A percentile compares a stretch with the other conserved stretches of the same genome.
These are phyloP conservation scores for Meiosimyza platycephala DNA, from an alignment of 2,888 invertebrate species.

Conservation along the genomic window DNA sequence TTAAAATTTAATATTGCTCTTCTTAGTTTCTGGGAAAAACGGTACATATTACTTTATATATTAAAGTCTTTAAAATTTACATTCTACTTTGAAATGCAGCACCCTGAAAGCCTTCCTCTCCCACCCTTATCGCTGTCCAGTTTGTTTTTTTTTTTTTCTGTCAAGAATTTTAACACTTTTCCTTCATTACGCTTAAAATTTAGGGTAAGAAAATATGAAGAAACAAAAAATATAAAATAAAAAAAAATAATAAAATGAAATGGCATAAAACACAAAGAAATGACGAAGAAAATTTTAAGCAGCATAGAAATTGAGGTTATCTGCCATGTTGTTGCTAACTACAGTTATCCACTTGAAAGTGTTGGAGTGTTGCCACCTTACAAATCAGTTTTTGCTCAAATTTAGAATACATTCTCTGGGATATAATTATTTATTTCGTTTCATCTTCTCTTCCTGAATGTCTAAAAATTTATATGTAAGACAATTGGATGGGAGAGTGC, in stretches of 20 bases:
- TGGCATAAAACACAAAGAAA: not conserved
- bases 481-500: too few species aligned
- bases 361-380: not conserved
- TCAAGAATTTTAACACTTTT: not conserved
- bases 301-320: slow-evolving; percentile 7
- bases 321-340: not conserved
- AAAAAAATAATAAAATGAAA: not conserved
- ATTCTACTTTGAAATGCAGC: too few species aligned
- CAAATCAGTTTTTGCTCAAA: not conserved
- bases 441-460: too few species aligned
- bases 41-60: too few species aligned
- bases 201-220: slow-evolving; percentile 7
- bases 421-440: too few species aligned
- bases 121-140: too few species aligned
- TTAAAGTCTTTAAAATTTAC: too few species aligned
- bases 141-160: not conserved
- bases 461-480: too few species aligned
- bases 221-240: not conserved
- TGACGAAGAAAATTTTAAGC: slow-evolving; percentile 10
- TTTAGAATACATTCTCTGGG: too few species aligned
- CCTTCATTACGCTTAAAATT: slow-evolving; percentile 10
- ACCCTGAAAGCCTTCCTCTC: too few species aligned
- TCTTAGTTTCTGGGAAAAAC: too few species aligned
- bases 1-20: too few species aligned
- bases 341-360: not conserved